Conservation (phyloP, 2,113 vertebrate species). For the Cyanistes caeruleus region DNA sequence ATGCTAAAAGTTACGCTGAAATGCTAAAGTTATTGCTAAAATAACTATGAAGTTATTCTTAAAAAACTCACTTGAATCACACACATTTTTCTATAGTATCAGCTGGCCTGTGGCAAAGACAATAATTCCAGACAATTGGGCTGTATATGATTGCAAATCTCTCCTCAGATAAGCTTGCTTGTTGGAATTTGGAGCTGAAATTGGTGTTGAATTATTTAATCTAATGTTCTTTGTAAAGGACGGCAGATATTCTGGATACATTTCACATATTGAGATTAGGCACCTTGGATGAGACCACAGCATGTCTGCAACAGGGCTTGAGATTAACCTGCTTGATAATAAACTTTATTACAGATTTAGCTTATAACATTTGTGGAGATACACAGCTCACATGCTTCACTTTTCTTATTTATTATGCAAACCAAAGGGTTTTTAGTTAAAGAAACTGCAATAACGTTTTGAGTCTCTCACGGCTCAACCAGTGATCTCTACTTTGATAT, state of each 20-base stretch:
- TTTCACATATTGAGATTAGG: not conserved
- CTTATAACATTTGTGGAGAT: not conserved
- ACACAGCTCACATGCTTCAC: not conserved
- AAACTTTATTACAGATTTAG: not conserved
- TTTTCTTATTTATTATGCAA: not conserved
- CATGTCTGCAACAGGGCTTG: not conserved
- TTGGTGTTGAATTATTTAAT: not conserved
- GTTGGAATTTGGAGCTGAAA: not conserved
- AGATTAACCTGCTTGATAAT: not conserved
- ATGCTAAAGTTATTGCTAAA: not conserved
- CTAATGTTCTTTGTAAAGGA: not conserved
- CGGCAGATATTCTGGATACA: not conserved
- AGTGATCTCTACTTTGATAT: not conserved
- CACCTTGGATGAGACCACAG: not conserved
- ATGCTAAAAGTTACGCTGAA: not conserved
- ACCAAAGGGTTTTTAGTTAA: not conserved
- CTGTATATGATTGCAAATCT: not conserved
- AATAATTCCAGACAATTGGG: not conserved
- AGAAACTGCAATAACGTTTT: not conserved
- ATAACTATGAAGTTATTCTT: not conserved
- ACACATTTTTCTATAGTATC: not conserved
- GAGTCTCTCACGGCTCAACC: not conserved
- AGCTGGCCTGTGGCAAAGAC: not conserved
- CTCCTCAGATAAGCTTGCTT: not conserved
- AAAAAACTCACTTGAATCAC: not conserved